Evolutionary conservation across 2,797 vertebrate species (phyloP).

Genomic region (Cirrhinus mrigala): DNA sequence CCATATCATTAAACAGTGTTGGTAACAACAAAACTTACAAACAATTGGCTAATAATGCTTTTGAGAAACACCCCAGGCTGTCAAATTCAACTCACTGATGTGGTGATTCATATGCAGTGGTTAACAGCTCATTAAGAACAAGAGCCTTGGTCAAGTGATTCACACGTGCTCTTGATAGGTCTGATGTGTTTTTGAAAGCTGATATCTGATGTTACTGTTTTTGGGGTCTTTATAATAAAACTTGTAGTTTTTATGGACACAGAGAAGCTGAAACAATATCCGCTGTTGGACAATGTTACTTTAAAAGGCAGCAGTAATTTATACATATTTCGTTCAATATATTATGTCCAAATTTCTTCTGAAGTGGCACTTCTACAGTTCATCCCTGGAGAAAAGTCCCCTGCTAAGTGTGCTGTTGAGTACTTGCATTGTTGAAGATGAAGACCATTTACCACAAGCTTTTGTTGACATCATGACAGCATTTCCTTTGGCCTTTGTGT

Average conservation of each 20-base stretch:
- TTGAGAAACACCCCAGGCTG: neutral
- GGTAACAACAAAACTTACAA: neutral
- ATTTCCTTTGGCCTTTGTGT: slow-evolving; percentile 60
- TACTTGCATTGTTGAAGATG: slow-evolving; percentile 63
- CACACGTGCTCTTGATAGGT: neutral
- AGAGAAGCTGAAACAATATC: neutral
- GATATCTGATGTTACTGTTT: neutral
- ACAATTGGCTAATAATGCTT: neutral
- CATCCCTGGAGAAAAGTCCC: neutral
- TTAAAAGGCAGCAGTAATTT: neutral
- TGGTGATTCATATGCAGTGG: neutral
- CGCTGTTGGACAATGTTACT: neutral
- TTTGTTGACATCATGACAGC: slow-evolving; percentile 70
- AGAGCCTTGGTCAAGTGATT: neutral
- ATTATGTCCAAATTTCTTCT: slow-evolving; percentile 5
- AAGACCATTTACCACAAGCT: slow-evolving; percentile 68
- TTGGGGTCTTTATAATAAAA: neutral
- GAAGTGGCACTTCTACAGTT: neutral
- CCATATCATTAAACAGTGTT: neutral
- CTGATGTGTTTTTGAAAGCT: neutral
- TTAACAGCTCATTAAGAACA: neutral
- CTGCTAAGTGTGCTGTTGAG: slow-evolving; percentile 22
- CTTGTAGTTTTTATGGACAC: neutral
- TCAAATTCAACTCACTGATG: neutral
- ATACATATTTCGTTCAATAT: neutral